phyloP scores from a whole-genome alignment of 2,797 vertebrate genomes.

The Adelosebastes latens region DNA sequence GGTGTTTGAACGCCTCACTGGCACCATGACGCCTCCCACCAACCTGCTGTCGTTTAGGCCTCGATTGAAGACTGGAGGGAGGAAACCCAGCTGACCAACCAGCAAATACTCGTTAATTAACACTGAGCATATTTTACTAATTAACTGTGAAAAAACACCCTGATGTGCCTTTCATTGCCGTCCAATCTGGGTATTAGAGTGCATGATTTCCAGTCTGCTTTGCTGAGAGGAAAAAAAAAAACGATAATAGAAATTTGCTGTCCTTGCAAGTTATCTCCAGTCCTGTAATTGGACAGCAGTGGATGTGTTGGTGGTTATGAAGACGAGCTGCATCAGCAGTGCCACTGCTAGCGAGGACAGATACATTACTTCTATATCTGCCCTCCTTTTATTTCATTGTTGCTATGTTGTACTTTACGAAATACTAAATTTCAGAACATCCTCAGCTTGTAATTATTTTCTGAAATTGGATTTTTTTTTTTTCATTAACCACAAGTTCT shows the following conservation, averaged over 20 bases:
- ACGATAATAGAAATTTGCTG: conserved; percentile 49
- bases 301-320: conserved; percentile 24
- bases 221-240: conserved; percentile 21
- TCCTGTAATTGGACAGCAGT: conserved; percentile 61
- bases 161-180: conserved; percentile 15
- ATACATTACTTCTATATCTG: not conserved
- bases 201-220: conserved; percentile 29
- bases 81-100: conserved; percentile 33
- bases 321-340: conserved; percentile 50
- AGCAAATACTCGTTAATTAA: conserved; percentile 16
- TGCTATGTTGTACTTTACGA: not conserved
- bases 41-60: not conserved
- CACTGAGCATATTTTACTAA: conserved; percentile 59
- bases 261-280: conserved; percentile 51
- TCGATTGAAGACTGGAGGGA: not conserved
- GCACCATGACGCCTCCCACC: not conserved
- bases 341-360: not conserved
- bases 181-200: conserved; percentile 29
- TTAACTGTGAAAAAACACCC: conserved; percentile 42
- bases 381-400: not conserved
- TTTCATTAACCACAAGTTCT: no score
- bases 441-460: not conserved
- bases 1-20: not conserved
- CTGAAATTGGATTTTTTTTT: not conserved
- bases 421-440: not conserved